Evolutionary conservation across 2,797 vertebrate genomes (phyloP), one percentile per base, ranked within the genome.

Genomic region (Chromobotia macracanthus): DNA sequence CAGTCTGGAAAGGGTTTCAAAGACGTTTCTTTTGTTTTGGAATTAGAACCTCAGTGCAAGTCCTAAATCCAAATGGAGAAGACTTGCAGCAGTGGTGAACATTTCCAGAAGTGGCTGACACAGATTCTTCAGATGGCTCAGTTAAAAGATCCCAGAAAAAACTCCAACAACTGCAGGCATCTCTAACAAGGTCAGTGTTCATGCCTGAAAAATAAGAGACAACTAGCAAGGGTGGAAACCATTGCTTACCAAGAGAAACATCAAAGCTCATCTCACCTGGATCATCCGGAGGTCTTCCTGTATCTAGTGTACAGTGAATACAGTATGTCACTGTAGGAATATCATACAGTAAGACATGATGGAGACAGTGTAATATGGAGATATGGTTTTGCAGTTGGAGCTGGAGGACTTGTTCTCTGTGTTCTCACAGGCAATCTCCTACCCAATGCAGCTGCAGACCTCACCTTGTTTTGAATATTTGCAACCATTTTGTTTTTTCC

Each of bases 1-100:
- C 12, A 60, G 56, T 16, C 56, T 60, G 23, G 23, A 60, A 60
- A 60, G 23, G 56, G 56, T 60, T 60, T 25, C 23, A 60, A 60
- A 6, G 55, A 10, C 12, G 7, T 60, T 60, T 28, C 12, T 28
- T 0, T 28, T 56, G 55, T 60, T 60, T 23, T 25, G 12, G 23
- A 15, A 25, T 25, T 8, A 3, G 12, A 28, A 60, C 23, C 12
- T 3, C 10, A 28, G 23, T 58, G 21, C 56, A 60, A 38, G 35
- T 6, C 35, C 35, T 5, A 38, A 38, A 6, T 38, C 35, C 35
- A 3, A 38, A 38, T 38, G 35, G 4, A 38, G 35, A 38, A 38
- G 35, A 38, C 35, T 38, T 5, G 31, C 31, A 31, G 31, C 31
- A 31, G 31, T 31, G 31, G 31, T 31, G 35, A 6, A 38, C 6